Evolutionary conservation across 2,113 vertebrate species (phyloP).

Genomic region (Hemiprocne comata): DNA sequence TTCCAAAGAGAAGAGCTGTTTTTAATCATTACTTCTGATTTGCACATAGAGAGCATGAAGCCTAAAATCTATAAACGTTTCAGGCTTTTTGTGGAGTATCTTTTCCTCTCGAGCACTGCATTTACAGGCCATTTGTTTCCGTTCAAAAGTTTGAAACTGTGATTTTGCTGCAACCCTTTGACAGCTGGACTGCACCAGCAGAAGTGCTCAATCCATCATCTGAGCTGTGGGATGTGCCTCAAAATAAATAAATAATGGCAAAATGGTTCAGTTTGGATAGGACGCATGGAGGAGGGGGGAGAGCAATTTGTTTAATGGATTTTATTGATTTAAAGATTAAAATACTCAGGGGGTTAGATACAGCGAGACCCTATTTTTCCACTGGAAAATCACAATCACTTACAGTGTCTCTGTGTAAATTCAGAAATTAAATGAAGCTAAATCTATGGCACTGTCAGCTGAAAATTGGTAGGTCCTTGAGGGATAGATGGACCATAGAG

Average conservation of each 20-base stretch:
- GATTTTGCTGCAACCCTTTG: not conserved
- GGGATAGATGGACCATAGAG: not conserved
- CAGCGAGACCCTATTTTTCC: not conserved
- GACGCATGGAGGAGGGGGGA: not conserved
- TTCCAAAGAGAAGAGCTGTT: constrained; percentile 29
- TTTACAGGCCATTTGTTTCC: constrained; percentile 37
- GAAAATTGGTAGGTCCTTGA: constrained; percentile 29
- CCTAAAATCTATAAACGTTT: not conserved
- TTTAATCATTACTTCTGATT: constrained; percentile 59
- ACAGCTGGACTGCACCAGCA: constrained; percentile 3
- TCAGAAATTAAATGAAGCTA: constrained; percentile 70
- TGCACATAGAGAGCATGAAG: constrained; percentile 1
- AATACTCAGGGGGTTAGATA: constrained; percentile 58
- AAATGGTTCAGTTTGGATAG: not conserved
- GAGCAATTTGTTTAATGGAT: constrained; percentile 77
- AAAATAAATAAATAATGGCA: constrained; percentile 44
- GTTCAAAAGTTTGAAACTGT: constrained; percentile 8
- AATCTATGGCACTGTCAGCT: constrained; percentile 52
- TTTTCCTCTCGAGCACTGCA: not conserved
- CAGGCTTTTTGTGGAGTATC: constrained; percentile 5
- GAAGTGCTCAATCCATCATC: constrained; percentile 35
- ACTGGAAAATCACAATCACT: constrained; percentile 71
- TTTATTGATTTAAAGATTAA: constrained; percentile 73
- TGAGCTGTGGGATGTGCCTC: not conserved
- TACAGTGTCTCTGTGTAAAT: constrained; percentile 64